Evolutionary conservation across 2,797 vertebrate genomes (phyloP), one percentile per base, ranked within the genome.

Genomic region (Poliocrania exsul): DNA sequence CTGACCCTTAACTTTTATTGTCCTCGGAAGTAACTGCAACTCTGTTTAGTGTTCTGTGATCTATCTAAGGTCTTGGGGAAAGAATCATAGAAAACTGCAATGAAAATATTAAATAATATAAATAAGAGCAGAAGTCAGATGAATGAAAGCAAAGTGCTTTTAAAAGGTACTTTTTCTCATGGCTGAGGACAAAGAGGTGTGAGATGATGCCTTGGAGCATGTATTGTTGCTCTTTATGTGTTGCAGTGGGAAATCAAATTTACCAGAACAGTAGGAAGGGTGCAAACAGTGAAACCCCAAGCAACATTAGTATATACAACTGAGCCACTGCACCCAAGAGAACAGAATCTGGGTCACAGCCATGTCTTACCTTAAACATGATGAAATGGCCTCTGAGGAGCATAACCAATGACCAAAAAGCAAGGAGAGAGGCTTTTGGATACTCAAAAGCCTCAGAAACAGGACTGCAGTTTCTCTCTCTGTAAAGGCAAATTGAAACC

Each of bases 191-290:
- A 88, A 91, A 96, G 64, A 93, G 69, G 72, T 81, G 66, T 66
- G 72, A 91, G 85, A 90, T 2, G 67, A 86, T 94, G 93, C 95
- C 93, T 94, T 0, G 23, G 73, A 96, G 95, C 89, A 47, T 10
- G 42, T 95, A 94, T 94, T 96, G 92, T 96, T 94, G 92, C 95
- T 93, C 91, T 96, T 97, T 95, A 94, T 95, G 86, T 82, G 91
- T 80, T 93, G 88, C 95, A 93, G 82, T 91, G 53, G 93, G 92
- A 95, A 96, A 95, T 70, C 86, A 93, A 88, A 97, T 96, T 96
- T 95, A 93, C 85, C 78, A 64, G 88, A 94, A 95, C 93, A 97
- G 95, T 96, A 70, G 90, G 93, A 97, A 96, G 78, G 81, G 81
- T 89, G 90, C 83, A 96, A 97, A 87, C 74, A 90, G 91, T 91